These are phyloP conservation scores for Nezara viridula DNA, from an alignment of 2,888 invertebrate species.

Conservation along the genomic window DNA sequence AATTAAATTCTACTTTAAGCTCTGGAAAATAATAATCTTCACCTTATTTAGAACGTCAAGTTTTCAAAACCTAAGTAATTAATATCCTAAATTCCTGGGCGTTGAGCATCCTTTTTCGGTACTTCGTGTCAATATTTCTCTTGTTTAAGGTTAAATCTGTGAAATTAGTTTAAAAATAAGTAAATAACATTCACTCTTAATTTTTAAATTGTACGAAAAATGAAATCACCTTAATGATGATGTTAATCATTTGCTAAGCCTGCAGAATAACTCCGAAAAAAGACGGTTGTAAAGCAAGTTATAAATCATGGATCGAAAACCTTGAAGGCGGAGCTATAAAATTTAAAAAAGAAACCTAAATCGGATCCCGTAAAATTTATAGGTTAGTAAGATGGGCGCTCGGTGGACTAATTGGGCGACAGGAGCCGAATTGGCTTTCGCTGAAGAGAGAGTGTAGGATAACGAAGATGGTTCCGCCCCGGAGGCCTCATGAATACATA, in stretches of 20 bases:
- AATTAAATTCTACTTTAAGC: too few relatives aligned
- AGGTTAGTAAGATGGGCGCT: not conserved
- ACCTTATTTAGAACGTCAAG: too few relatives aligned
- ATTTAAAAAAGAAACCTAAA: not conserved
- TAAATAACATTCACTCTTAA: too few relatives aligned
- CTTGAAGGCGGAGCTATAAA: not conserved
- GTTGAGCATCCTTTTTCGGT: too few relatives aligned
- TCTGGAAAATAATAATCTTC: too few relatives aligned
- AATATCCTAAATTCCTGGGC: too few relatives aligned
- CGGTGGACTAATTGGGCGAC: not conserved
- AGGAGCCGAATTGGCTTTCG: not conserved
- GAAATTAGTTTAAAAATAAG: too few relatives aligned
- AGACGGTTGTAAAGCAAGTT: not conserved
- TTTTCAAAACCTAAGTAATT: too few relatives aligned
- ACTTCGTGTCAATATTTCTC: too few relatives aligned
- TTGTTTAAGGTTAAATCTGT: too few relatives aligned
- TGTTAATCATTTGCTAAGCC: not conserved
- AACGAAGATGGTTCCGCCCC: constrained; percentile 16
- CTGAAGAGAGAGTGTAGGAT: not conserved
- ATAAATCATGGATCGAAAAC: not conserved
- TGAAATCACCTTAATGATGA: not conserved
- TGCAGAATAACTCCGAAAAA: not conserved
- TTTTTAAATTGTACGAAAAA: too few relatives aligned
- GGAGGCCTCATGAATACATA: not conserved
- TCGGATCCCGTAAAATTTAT: not conserved